These are phyloP conservation scores for Phaenicophaeus curvirostris DNA, from an alignment of 2,797 vertebrate genomes.

Conservation along the genomic window DNA sequence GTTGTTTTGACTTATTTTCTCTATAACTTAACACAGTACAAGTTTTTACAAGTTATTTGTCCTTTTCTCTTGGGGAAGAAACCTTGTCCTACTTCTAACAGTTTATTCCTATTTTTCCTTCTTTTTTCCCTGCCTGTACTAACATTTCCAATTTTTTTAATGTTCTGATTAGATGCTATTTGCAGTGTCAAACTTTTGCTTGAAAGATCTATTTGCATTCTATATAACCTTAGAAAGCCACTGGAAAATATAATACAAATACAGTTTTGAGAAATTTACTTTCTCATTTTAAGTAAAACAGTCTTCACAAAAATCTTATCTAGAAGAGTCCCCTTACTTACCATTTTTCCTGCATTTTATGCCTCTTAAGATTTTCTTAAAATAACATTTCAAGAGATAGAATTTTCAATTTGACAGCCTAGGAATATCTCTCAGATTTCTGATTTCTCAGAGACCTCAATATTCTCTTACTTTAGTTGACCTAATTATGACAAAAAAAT, in stretches of 20 bases:
- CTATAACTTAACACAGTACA: not conserved
- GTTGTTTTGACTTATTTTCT: not conserved
- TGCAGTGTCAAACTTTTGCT: not conserved
- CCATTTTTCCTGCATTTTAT: not conserved
- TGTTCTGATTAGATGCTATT: not conserved
- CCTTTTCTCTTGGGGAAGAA: not conserved
- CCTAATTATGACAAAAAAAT: conserved; percentile 10
- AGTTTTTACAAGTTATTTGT: not conserved
- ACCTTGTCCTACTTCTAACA: not conserved
- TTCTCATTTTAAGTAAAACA: not conserved
- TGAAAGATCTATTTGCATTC: not conserved
- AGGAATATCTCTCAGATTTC: not conserved
- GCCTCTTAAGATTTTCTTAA: not conserved
- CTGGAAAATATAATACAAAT: not conserved
- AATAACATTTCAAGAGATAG: not conserved
- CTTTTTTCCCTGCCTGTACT: not conserved
- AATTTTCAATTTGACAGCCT: not conserved
- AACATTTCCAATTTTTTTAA: not conserved
- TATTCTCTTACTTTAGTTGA: not conserved
- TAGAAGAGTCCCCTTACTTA: not conserved
- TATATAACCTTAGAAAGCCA: not conserved
- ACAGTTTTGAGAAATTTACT: not conserved
- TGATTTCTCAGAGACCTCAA: not conserved
- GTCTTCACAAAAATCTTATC: not conserved
- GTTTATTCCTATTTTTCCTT: not conserved